phyloP scores from a whole-genome alignment of 92 coral and sea anemone genomes.

The Porites evermanni region DNA sequence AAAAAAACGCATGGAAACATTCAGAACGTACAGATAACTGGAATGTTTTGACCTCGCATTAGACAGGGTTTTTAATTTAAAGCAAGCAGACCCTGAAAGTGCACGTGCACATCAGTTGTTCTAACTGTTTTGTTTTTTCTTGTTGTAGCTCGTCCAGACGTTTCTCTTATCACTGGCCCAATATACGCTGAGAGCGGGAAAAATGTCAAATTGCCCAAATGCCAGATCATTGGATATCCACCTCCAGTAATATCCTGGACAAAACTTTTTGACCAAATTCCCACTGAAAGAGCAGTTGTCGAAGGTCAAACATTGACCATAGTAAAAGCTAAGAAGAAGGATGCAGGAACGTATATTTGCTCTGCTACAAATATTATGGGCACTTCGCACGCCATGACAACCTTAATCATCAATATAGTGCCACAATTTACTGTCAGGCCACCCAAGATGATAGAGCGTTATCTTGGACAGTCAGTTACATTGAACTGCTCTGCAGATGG shows the following conservation, averaged over 20 bases:
- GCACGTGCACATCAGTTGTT: too few relatives aligned
- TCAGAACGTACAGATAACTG: too few relatives aligned
- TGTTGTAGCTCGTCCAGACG: conserved; percentile 22
- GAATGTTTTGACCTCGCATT: too few relatives aligned
- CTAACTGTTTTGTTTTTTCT: neutral
- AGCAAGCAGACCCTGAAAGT: too few relatives aligned
- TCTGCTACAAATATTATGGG: conserved; percentile 60
- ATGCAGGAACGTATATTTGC: conserved; percentile 70
- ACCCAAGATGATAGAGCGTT: too few relatives aligned
- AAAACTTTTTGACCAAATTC: conserved; percentile 53
- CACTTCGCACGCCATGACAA: conserved; percentile 55
- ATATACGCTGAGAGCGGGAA: conserved; percentile 27
- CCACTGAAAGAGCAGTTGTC: conserved; percentile 41
- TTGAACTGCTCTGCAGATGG: conserved; percentile 16
- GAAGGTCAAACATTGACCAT: conserved; percentile 53
- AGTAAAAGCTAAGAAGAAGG: conserved; percentile 53
- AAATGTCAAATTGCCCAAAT: conserved; percentile 34
- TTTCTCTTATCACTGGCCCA: conserved; percentile 19
- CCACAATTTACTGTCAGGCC: conserved; percentile 38
- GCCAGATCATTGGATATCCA: conserved; percentile 64
- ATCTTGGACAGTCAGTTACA: too few relatives aligned
- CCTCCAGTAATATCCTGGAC: conserved; percentile 66
- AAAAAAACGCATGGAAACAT: too few relatives aligned
- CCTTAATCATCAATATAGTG: conserved; percentile 47
- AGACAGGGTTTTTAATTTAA: too few relatives aligned